Percentiles rank a stretch among this genome's conserved stretches.
Evolutionary conservation across 2,888 invertebrate genomes (phyloP).

Genomic region (Auanema freiburgensis): DNA sequence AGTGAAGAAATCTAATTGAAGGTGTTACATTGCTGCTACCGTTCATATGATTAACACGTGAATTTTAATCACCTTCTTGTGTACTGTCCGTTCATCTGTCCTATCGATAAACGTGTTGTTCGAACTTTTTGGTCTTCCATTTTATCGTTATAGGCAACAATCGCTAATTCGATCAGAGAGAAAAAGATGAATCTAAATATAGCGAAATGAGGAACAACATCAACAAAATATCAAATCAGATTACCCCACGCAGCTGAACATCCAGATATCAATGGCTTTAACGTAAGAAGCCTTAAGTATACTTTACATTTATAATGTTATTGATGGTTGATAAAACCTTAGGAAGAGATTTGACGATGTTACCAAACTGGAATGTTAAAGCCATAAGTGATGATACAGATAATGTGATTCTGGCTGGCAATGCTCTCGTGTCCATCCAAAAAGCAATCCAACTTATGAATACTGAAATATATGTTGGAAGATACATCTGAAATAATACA

Average conservation of each 20-base stretch:
- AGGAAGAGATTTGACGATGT: slow-evolving; percentile 58
- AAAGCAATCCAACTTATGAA: slow-evolving; percentile 64
- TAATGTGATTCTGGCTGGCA: slow-evolving; percentile 62
- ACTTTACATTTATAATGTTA: no score
- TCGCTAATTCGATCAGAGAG: slow-evolving; percentile 58
- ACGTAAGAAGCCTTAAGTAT: slow-evolving; percentile 55
- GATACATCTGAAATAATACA: slow-evolving; percentile 54
- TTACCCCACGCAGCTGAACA: slow-evolving; percentile 51
- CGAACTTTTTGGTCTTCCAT: slow-evolving; percentile 52
- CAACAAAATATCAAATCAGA: slow-evolving; percentile 2
- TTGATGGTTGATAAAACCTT: slow-evolving; percentile 21
- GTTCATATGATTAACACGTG: no score
- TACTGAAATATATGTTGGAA: slow-evolving; percentile 63
- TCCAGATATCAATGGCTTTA: slow-evolving; percentile 62
- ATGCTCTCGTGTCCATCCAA: slow-evolving; percentile 62
- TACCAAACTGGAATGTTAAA: slow-evolving; percentile 63
- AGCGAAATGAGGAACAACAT: neutral
- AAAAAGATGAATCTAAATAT: slow-evolving; percentile 51
- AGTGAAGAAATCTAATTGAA: neutral
- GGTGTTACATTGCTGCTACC: neutral
- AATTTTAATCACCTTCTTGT: no score
- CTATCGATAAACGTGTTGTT: slow-evolving; percentile 26
- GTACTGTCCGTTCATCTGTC: slow-evolving; percentile 22
- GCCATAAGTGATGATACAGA: slow-evolving; percentile 63
- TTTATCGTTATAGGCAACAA: slow-evolving; percentile 63